Conservation (phyloP, 2,113 vertebrate species). For the Heterocephalus glaber region DNA sequence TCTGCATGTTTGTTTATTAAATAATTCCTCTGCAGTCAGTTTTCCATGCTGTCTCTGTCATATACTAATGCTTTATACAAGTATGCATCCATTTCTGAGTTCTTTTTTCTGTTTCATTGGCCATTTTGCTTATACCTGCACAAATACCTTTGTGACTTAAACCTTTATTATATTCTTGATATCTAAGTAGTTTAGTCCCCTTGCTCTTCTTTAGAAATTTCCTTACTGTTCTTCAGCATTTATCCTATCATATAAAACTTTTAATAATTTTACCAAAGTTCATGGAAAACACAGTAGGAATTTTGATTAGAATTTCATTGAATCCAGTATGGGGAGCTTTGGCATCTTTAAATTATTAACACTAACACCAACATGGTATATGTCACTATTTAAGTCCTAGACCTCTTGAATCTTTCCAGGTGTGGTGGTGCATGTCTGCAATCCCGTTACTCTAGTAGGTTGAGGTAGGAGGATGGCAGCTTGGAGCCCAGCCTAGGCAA, state of each 20-base stretch:
- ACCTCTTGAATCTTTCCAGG: neutral
- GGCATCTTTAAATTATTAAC: neutral
- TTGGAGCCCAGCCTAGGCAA: neutral
- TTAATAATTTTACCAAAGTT: constrained; percentile 5
- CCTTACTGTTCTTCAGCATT: neutral
- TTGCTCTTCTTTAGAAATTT: neutral
- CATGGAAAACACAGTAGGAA: neutral
- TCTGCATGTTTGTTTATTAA: neutral
- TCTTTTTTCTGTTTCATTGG: neutral
- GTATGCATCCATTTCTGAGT: neutral
- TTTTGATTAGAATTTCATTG: constrained; percentile 2
- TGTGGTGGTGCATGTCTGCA: neutral
- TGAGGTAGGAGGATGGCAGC: neutral
- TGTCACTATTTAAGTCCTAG: neutral
- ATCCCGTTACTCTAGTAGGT: neutral
- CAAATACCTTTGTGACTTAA: neutral
- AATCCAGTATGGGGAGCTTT: neutral
- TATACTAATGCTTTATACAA: neutral
- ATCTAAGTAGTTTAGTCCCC: neutral
- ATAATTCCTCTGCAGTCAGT: neutral
- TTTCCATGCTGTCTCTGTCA: neutral
- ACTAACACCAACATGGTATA: neutral
- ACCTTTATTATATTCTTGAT: neutral
- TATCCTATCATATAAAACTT: neutral
- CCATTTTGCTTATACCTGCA: neutral